Evolutionary conservation across 2,888 invertebrate genomes (phyloP).

Genomic region (Lepidochrysops patricia): DNA sequence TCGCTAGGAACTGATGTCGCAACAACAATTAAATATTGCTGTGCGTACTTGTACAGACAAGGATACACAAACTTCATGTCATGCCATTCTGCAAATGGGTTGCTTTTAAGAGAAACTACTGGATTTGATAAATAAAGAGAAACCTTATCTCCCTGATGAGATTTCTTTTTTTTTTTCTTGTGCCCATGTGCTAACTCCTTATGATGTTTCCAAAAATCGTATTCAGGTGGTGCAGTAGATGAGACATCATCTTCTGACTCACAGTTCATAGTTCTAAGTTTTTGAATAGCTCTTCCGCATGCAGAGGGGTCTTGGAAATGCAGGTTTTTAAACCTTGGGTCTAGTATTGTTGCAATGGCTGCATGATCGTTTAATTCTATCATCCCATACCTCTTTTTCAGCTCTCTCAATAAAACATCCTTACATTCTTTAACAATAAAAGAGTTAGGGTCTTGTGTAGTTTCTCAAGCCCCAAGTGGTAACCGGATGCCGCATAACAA

Average conservation of each 20-base stretch:
- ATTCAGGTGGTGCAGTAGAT: constrained; percentile 24
- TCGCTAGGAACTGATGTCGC: constrained; percentile 36
- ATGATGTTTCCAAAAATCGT: constrained; percentile 33
- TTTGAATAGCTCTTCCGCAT: constrained; percentile 28
- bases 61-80: constrained; percentile 31
- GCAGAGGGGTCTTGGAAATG: constrained; percentile 30
- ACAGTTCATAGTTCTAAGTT: constrained; percentile 22
- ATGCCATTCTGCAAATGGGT: constrained; percentile 26
- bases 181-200: constrained; percentile 27
- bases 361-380: constrained; percentile 30
- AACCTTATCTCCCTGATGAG: constrained; percentile 11
- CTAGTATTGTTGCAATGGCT: constrained; percentile 25
- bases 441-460: too few relatives aligned
- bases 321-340: constrained; percentile 31
- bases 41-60: constrained; percentile 30
- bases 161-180: constrained; percentile 1
- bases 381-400: constrained; percentile 28
- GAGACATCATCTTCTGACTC: constrained; percentile 29
- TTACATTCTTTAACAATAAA: constrained; percentile 25
- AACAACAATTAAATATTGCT: constrained; percentile 32
- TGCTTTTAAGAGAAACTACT: constrained; percentile 6
- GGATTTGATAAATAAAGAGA: constrained; percentile 15
- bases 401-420: constrained; percentile 27
- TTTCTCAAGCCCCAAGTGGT: too few relatives aligned
- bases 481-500: too few relatives aligned